phyloP scores from a whole-genome alignment of 2,797 vertebrate species.

The Thunnus albacares region DNA sequence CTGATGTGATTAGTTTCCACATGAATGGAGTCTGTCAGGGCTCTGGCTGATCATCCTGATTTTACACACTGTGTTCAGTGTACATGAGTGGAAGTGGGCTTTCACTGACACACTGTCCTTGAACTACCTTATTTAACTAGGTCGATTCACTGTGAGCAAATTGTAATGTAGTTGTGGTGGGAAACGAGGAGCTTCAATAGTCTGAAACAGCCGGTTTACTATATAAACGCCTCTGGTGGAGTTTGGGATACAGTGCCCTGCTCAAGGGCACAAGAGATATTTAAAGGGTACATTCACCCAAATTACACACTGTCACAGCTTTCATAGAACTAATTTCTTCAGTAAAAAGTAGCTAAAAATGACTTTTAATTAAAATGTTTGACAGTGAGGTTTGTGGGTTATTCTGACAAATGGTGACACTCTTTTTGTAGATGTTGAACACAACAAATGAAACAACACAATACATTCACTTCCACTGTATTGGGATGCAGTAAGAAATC shows the following conservation, averaged over 20 bases:
- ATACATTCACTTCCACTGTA: background rate
- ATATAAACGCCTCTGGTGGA: background rate
- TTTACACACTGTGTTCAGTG: constrained; percentile 20
- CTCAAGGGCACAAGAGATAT: background rate
- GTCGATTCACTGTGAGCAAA: constrained; percentile 26
- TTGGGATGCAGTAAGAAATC: background rate
- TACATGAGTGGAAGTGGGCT: constrained; percentile 24
- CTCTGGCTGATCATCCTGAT: constrained; percentile 39
- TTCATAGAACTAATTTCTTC: background rate
- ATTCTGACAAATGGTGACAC: background rate
- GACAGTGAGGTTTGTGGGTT: background rate
- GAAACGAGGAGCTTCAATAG: background rate
- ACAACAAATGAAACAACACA: background rate
- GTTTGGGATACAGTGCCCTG: background rate
- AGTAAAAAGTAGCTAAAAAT: background rate
- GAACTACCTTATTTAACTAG: constrained; percentile 53
- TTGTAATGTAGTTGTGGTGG: background rate
- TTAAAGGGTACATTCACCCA: background rate
- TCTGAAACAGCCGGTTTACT: background rate
- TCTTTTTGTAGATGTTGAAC: background rate
- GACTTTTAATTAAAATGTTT: background rate
- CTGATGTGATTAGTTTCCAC: constrained; percentile 91
- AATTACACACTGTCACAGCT: background rate
- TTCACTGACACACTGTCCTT: constrained; percentile 46
- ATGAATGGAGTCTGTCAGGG: constrained; percentile 58